Base-by-base conservation (phyloP, 1,140 invertebrate genomes). In the Zaprionus ghesquierei region DNA sequence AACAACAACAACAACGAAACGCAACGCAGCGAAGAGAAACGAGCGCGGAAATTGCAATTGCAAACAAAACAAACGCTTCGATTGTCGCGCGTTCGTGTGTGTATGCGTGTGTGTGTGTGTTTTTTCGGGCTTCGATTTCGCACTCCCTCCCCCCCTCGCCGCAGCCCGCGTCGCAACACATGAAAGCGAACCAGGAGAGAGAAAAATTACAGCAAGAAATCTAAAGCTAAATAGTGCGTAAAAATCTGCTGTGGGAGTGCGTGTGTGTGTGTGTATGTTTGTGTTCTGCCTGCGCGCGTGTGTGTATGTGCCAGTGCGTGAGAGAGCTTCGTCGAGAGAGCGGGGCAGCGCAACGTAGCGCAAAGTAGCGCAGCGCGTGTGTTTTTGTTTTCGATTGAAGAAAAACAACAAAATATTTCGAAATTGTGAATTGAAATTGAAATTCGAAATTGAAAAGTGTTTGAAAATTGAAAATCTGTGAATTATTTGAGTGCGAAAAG, bases 191-290 rank as follows among this genome's bases (percentile, higher is more conserved):
- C 61, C 63, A 69, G 49, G 75, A 76, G 41, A 22, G 41, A 12
- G 41, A 84, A 75, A 77, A 60, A 72, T 75, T 65, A 68, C 49
- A 79, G 68, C 55, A 60, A 46, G 33, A 35, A 63, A 50, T 59
- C 68, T 71, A 68, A 81, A 87, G 65, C 75, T 81, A 86, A 86
- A 86, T 87, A 86, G 82, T 86, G 82, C 82, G 85, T 86, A 81
- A 79, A 86, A 82, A 87, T 86, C 54, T 63, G 49, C 6, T 31
- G 38, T 41, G 56, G 31, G 60, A 66, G 44, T 51, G 64, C 35
- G 49, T 51, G 58, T 54, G 63, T 58, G 2, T 15, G 1, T 20
- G n/a, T 44, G 10, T 25, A 13, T 13, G 9, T 9, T 18, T 15
- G 38, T 22, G 27, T 29, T 20, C n/a, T 27, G 35, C 6, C 3